These are phyloP conservation scores for Anoplolepis gracilipes DNA, from an alignment of 1,140 invertebrate genomes.

Conservation along the genomic window DNA sequence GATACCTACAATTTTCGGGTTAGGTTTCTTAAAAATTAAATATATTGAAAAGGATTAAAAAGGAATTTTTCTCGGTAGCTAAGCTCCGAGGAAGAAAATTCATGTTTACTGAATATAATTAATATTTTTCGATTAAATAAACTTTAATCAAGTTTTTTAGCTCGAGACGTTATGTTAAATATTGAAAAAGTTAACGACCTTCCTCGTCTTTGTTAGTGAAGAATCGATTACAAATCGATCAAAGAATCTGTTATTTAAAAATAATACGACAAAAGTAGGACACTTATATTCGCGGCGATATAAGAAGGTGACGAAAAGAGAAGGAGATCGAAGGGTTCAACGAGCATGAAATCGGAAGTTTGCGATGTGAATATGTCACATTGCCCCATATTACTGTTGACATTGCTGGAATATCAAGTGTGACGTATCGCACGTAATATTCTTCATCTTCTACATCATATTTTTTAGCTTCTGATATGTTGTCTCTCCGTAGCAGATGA, in stretches of 20 bases:
- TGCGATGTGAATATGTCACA: background rate
- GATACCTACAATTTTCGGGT: background rate
- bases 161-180: background rate
- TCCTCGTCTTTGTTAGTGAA: background rate
- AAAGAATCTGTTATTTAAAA: constrained; percentile 13
- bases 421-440: background rate
- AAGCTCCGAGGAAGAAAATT: background rate
- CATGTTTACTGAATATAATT: too few species aligned
- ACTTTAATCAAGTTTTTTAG: background rate
- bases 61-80: background rate
- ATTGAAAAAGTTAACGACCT: background rate
- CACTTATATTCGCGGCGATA: background rate
- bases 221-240: background rate
- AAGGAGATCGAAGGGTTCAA: constrained; percentile 16
- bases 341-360: constrained; percentile 20
- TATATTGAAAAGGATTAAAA: background rate
- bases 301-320: constrained; percentile 16
- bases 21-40: background rate
- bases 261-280: constrained; percentile 3
- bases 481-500: too few species aligned
- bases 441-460: background rate
- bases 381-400: constrained; percentile 42
- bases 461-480: constrained; percentile 15
- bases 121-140: background rate
- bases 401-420: constrained; percentile 12